These are phyloP conservation scores for Drosophila mauritiana DNA, from an alignment of 1,140 invertebrate genomes.

Conservation along the genomic window DNA sequence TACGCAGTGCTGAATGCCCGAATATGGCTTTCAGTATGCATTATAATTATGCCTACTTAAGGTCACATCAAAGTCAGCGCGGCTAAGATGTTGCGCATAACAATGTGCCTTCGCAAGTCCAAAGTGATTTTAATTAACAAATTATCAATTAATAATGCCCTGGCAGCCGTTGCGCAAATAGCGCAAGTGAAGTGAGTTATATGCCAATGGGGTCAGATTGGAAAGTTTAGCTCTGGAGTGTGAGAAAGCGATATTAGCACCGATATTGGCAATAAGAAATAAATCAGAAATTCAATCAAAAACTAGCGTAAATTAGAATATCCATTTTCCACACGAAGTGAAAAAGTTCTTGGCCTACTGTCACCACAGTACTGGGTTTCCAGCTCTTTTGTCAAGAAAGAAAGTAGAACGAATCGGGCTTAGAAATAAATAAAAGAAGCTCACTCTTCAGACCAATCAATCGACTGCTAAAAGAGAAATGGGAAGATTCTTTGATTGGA, in stretches of 20 bases:
- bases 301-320: no score
- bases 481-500: slow-evolving; percentile 39
- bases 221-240: neutral
- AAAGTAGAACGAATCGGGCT: neutral
- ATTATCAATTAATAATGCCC: slow-evolving; percentile 55
- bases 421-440: slow-evolving; percentile 1
- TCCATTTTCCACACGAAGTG: no score
- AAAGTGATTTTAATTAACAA: slow-evolving; percentile 72
- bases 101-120: slow-evolving; percentile 17
- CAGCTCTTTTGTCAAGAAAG: neutral
- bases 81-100: slow-evolving; percentile 23
- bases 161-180: slow-evolving; percentile 33
- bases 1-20: slow-evolving; percentile 32
- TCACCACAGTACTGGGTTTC: neutral
- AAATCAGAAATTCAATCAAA: neutral
- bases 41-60: slow-evolving; percentile 66
- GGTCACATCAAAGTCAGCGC: slow-evolving; percentile 69
- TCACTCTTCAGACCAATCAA: slow-evolving; percentile 24
- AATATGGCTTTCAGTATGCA: slow-evolving; percentile 50
- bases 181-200: slow-evolving; percentile 2
- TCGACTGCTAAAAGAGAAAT: slow-evolving; percentile 11
- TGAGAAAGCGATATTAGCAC: neutral
- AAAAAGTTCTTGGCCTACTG: neutral
- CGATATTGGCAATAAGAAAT: neutral
- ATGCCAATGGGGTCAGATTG: slow-evolving; percentile 11